phyloP scores from a whole-genome alignment of 2,888 invertebrate genomes.

The Monochamus alternatus region DNA sequence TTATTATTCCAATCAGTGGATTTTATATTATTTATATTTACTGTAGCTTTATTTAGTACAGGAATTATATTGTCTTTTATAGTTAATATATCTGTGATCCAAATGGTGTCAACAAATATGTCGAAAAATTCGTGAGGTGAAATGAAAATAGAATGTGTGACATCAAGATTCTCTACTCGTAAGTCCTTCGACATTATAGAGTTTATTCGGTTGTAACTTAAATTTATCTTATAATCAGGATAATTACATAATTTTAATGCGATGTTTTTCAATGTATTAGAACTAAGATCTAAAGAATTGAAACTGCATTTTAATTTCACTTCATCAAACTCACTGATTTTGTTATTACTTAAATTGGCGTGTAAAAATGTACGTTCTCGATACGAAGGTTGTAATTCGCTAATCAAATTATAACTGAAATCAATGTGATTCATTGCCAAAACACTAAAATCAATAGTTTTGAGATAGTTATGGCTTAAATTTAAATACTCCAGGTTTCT shows the following conservation, averaged over 20 bases:
- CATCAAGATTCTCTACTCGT: background rate
- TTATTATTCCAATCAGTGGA: background rate
- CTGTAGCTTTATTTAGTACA: background rate
- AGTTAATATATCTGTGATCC: background rate
- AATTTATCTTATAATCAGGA: background rate
- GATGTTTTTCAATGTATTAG: slow-evolving; percentile 22
- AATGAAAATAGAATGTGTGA: background rate
- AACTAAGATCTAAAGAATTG: slow-evolving; percentile 34
- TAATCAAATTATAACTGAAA: background rate
- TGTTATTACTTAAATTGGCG: slow-evolving; percentile 37
- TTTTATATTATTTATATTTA: slow-evolving; percentile 12
- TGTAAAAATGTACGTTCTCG: background rate
- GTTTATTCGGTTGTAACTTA: background rate
- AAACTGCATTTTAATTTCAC: background rate
- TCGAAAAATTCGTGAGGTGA: background rate
- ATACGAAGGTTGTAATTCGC: background rate
- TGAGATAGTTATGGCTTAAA: slow-evolving; percentile 31
- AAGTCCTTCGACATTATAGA: background rate
- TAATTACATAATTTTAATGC: background rate
- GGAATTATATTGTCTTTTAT: slow-evolving; percentile 9
- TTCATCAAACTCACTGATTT: slow-evolving; percentile 31
- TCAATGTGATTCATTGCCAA: background rate
- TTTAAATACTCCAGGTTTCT: slow-evolving; percentile 5
- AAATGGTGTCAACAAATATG: background rate
- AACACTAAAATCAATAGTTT: slow-evolving; percentile 7